Evolutionary conservation across 2,797 vertebrate species (phyloP).

Genomic region (Picus viridis): DNA sequence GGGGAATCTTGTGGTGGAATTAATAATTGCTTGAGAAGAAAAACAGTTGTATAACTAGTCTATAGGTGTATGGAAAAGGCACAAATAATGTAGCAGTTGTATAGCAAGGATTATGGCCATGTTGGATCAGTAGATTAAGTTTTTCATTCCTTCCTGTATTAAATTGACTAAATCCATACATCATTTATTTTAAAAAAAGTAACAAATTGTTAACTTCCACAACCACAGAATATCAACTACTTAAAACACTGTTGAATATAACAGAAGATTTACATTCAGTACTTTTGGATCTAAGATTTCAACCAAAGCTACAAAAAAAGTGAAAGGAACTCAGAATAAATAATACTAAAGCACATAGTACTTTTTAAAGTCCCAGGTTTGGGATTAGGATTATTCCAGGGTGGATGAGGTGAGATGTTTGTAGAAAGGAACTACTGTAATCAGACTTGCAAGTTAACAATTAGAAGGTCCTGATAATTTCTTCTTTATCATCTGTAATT

Average conservation of each 20-base stretch:
- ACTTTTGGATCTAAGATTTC: neutral
- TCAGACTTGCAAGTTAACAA: neutral
- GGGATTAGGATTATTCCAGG: neutral
- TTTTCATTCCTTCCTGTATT: neutral
- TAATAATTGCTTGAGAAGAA: neutral
- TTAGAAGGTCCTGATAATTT: neutral
- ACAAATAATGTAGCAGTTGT: neutral
- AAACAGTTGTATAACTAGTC: neutral
- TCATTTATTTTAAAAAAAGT: neutral
- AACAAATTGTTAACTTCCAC: neutral
- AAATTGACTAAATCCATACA: neutral
- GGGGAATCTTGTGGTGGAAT: neutral
- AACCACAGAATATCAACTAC: neutral
- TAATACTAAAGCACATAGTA: rapidly evolving
- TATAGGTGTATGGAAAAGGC: neutral
- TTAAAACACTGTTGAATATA: neutral
- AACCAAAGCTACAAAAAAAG: neutral
- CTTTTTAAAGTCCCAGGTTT: neutral
- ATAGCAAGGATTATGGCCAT: neutral
- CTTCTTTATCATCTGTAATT: neutral
- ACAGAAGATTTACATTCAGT: neutral
- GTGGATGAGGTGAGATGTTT: neutral
- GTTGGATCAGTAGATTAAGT: neutral
- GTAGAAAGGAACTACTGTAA: neutral
- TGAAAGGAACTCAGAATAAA: neutral